Evolutionary conservation across 2,888 invertebrate species (phyloP).

Genomic region (Parascotia fuliginaria): DNA sequence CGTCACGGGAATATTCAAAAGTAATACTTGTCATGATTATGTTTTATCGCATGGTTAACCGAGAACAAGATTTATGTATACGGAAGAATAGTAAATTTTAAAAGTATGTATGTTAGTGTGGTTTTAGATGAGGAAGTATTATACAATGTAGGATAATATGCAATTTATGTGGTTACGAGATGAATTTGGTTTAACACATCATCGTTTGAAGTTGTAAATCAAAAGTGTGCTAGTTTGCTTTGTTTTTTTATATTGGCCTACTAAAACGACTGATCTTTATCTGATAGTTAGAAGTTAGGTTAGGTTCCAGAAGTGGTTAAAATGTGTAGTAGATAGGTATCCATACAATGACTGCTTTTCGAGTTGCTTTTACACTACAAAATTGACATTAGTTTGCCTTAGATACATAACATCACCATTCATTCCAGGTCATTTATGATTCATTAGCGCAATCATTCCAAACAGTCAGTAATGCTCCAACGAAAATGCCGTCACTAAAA

Average conservation of each 20-base stretch:
- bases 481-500: too few species aligned
- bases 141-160: slow-evolving; percentile 21
- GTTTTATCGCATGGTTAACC: slow-evolving; percentile 23
- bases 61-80: slow-evolving; percentile 33
- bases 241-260: background rate
- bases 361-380: too few species aligned
- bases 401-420: too few species aligned
- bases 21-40: slow-evolving; percentile 23
- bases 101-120: slow-evolving; percentile 36
- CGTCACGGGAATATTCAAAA: slow-evolving; percentile 10
- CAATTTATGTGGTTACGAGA: slow-evolving; percentile 35
- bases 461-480: too few species aligned
- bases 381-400: too few species aligned
- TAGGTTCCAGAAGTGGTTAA: too few species aligned
- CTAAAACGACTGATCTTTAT: too few species aligned
- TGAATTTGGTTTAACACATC: slow-evolving; percentile 27
- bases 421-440: too few species aligned
- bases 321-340: too few species aligned
- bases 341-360: too few species aligned
- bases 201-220: slow-evolving; percentile 6
- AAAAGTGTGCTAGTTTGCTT: slow-evolving; percentile 14
- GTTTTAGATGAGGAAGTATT: slow-evolving; percentile 34
- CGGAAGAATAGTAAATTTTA: slow-evolving; percentile 36
- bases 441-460: too few species aligned
- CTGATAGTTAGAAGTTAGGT: too few species aligned